Evolutionary conservation across 2,113 vertebrate genomes (phyloP).

Genomic region (Sylvicapra grimmia): DNA sequence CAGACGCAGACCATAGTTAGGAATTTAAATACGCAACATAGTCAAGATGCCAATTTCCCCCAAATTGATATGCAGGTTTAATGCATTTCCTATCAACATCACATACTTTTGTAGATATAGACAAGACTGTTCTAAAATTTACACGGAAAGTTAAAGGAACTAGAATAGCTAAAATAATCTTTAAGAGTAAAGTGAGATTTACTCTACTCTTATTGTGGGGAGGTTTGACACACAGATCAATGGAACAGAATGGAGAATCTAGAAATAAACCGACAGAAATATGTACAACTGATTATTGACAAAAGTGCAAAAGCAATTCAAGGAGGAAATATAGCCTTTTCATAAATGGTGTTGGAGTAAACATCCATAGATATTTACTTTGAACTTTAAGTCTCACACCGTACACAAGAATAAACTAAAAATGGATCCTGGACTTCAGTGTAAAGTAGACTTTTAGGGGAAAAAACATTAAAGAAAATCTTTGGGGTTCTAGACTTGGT

Average conservation of each 20-base stretch:
- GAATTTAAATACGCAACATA: neutral
- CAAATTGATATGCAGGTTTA: neutral
- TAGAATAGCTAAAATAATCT: neutral
- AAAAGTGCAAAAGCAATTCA: neutral
- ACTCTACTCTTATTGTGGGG: neutral
- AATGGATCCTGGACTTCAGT: neutral
- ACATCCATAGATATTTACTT: neutral
- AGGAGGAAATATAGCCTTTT: neutral
- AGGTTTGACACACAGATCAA: neutral
- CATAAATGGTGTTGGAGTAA: neutral
- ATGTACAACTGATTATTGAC: neutral
- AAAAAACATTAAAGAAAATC: neutral
- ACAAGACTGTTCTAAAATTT: neutral
- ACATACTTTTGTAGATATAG: neutral
- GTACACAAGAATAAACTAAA: neutral
- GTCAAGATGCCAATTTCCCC: neutral
- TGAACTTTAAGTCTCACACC: neutral
- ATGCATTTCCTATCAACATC: neutral
- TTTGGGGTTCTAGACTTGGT: neutral
- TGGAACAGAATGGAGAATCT: neutral
- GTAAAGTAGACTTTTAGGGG: neutral
- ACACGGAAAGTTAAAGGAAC: neutral
- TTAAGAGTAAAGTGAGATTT: neutral
- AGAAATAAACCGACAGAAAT: neutral
- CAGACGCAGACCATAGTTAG: neutral